phyloP scores from a whole-genome alignment of 2,888 invertebrate genomes.

The Aspidiotus destructor region DNA sequence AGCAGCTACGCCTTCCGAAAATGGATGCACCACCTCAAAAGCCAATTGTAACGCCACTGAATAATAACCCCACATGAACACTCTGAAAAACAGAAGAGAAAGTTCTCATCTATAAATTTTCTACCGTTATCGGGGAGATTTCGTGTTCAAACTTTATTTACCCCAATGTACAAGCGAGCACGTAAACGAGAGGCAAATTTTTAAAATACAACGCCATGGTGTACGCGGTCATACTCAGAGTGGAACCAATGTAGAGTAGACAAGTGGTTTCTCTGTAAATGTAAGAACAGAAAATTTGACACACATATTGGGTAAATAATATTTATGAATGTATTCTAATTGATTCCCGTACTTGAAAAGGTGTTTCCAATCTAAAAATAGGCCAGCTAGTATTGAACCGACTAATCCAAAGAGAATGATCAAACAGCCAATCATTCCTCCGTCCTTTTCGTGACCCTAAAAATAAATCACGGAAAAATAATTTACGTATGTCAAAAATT shows the following conservation, averaged over 20 bases:
- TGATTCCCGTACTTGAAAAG: conserved; percentile 67
- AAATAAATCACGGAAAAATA: conserved; percentile 35
- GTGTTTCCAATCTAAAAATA: conserved; percentile 84
- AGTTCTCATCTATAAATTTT: background rate
- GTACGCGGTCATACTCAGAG: conserved; percentile 16
- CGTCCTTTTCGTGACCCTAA: conserved; percentile 61
- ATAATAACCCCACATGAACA: conserved; percentile 52
- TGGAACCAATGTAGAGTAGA: conserved; percentile 24
- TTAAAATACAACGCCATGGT: conserved; percentile 6
- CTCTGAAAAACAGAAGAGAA: conserved; percentile 17
- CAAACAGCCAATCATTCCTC: conserved; percentile 80
- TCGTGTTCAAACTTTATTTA: conserved; percentile 7
- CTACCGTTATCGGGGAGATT: background rate
- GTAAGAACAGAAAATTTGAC: background rate
- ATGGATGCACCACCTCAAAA: conserved; percentile 39
- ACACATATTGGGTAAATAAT: background rate
- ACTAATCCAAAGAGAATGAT: conserved; percentile 88
- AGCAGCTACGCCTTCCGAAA: conserved; percentile 39
- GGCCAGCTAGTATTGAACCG: conserved; percentile 86
- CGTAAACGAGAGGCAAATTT: conserved; percentile 17
- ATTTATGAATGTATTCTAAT: background rate
- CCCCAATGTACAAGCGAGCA: conserved; percentile 24
- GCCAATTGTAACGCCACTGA: conserved; percentile 40
- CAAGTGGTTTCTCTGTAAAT: conserved; percentile 22
- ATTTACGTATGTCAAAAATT: conserved; percentile 16